These are phyloP conservation scores for Odontocolon sp. DNA, from an alignment of 2,888 invertebrate species.

Conservation along the genomic window DNA sequence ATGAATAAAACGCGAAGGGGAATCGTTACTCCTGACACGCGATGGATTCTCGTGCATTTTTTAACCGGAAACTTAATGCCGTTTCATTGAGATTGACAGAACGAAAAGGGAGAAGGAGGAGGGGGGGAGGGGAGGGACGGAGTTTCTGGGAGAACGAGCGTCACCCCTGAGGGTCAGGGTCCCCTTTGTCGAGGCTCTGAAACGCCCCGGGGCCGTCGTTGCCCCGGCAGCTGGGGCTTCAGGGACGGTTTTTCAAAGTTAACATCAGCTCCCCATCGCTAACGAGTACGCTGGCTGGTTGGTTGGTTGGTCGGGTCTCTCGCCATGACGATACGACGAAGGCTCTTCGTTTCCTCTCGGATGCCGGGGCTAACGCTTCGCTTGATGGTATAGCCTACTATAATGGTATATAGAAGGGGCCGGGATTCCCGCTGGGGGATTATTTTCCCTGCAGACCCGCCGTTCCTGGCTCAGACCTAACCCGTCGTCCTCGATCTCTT, in stretches of 20 bases:
- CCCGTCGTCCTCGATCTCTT: slow-evolving; percentile 37
- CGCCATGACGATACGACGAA: slow-evolving; percentile 33
- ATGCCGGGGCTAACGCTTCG: slow-evolving; percentile 43
- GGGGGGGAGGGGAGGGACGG: not conserved
- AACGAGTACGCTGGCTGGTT: slow-evolving; percentile 60
- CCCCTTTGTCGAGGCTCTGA: slow-evolving; percentile 72
- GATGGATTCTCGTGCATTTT: slow-evolving; percentile 59
- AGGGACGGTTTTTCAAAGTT: slow-evolving; percentile 64
- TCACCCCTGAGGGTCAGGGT: slow-evolving; percentile 73
- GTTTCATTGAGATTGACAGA: slow-evolving; percentile 50
- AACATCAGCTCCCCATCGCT: slow-evolving; percentile 61
- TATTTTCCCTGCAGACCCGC: slow-evolving; percentile 69
- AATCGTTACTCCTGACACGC: slow-evolving; percentile 14
- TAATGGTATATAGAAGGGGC: slow-evolving; percentile 60
- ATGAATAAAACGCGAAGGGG: not conserved
- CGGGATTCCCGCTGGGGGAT: slow-evolving; percentile 76
- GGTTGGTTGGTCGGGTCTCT: not conserved
- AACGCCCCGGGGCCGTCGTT: slow-evolving; percentile 63
- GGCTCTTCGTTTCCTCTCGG: slow-evolving; percentile 55
- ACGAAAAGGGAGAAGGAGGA: not conserved
- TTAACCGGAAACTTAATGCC: slow-evolving; percentile 47
- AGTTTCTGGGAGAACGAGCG: slow-evolving; percentile 61
- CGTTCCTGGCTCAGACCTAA: slow-evolving; percentile 32
- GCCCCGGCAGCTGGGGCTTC: slow-evolving; percentile 62
- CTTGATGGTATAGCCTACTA: slow-evolving; percentile 37